phyloP scores from a whole-genome alignment of 2,113 vertebrate species.

The Ceratotherium simum region DNA sequence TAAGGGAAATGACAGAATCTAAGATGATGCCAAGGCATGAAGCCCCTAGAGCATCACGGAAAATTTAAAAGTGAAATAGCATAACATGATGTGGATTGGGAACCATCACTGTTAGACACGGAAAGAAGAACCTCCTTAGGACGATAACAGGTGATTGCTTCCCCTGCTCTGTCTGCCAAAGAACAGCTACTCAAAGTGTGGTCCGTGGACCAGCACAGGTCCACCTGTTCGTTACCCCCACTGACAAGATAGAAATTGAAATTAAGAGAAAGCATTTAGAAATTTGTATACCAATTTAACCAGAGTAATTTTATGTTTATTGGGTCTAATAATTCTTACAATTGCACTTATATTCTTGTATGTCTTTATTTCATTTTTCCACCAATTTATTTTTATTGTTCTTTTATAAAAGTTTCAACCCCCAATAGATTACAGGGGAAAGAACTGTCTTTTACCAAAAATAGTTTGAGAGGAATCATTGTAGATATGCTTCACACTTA shows the following conservation, averaged over 20 bases:
- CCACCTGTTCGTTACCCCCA: background rate
- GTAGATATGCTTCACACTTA: background rate
- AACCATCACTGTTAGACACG: background rate
- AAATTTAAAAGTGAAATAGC: constrained; percentile 47
- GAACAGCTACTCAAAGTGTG: background rate
- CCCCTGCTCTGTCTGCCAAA: background rate
- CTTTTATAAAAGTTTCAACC: background rate
- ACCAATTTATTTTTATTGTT: background rate
- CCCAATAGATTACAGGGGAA: background rate
- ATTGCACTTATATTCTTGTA: background rate
- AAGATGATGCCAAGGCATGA: constrained; percentile 8
- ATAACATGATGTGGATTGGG: background rate
- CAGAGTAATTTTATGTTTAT: background rate
- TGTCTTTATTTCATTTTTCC: background rate
- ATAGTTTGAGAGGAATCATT: background rate
- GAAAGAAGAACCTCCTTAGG: background rate
- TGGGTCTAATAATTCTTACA: background rate
- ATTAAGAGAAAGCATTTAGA: background rate
- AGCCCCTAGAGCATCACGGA: constrained; percentile 43
- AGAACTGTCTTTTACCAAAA: background rate
- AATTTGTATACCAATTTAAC: background rate
- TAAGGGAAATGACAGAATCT: constrained; percentile 19
- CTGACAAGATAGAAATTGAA: background rate
- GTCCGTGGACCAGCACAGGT: accelerated
- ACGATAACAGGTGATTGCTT: too few relatives aligned